Evolutionary conservation across 1,140 invertebrate species (phyloP).

Genomic region (Caenorhabditis tropicalis): DNA sequence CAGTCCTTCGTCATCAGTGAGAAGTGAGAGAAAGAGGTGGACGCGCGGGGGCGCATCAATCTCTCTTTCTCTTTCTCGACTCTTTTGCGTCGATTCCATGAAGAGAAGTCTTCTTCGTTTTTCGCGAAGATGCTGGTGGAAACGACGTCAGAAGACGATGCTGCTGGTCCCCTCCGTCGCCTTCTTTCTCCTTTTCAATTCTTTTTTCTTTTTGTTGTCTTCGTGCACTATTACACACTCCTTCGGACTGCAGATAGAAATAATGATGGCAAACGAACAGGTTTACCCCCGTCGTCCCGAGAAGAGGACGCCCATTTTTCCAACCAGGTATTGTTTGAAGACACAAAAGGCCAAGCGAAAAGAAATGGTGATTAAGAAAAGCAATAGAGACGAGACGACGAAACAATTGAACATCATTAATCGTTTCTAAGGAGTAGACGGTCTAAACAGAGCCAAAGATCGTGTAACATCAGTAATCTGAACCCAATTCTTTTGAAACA

Average conservation of each 20-base stretch:
- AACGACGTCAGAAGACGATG: background rate
- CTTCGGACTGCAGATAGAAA: background rate
- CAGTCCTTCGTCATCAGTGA: slow-evolving; percentile 20
- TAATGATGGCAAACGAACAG: background rate
- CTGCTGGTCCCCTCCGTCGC: background rate
- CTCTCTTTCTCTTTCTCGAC: background rate
- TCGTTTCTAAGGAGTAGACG: background rate
- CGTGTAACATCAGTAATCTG: background rate
- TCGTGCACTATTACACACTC: slow-evolving; percentile 30
- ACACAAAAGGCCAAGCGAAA: background rate
- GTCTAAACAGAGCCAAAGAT: background rate
- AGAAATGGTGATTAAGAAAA: background rate
- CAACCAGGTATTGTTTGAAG: slow-evolving; percentile 25
- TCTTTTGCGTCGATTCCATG: background rate
- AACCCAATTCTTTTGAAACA: background rate
- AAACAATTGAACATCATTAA: background rate
- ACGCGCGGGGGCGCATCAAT: background rate
- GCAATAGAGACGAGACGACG: background rate
- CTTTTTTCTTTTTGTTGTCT: background rate
- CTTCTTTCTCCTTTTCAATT: background rate
- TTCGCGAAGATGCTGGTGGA: background rate
- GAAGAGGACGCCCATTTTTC: slow-evolving; percentile 1
- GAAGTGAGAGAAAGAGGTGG: no score
- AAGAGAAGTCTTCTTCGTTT: background rate
- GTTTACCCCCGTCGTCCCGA: background rate